phyloP scores from a whole-genome alignment of 1,140 invertebrate genomes.

The Phocides pigmalion region DNA sequence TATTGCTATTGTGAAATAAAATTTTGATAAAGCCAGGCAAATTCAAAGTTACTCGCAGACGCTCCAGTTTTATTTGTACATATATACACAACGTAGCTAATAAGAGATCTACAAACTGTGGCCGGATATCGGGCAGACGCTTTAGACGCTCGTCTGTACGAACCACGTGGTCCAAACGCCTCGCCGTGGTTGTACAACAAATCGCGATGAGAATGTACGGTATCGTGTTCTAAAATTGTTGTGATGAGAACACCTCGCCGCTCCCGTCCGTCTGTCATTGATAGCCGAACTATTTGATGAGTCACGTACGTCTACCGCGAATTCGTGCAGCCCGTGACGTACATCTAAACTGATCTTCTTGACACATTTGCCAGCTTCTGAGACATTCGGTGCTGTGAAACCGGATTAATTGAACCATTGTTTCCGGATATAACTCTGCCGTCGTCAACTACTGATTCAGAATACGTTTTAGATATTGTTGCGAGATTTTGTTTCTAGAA shows the following conservation, averaged over 20 bases:
- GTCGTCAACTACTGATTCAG: neutral
- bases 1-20: no score
- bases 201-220: conserved; percentile 11
- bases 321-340: conserved; percentile 24
- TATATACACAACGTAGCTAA: no score
- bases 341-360: conserved; percentile 10
- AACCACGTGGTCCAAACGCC: conserved; percentile 3
- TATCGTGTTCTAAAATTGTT: conserved; percentile 34
- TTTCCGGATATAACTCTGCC: conserved; percentile 10
- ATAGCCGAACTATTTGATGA: conserved; percentile 29
- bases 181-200: neutral
- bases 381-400: conserved; percentile 7
- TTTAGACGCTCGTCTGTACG: no score
- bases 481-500: neutral
- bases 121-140: no score
- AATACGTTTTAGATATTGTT: neutral
- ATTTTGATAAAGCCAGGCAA: no score
- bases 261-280: conserved; percentile 32
- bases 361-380: conserved; percentile 15
- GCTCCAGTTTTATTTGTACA: no score
- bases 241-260: conserved; percentile 21
- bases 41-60: no score
- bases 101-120: no score
- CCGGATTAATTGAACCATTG: conserved; percentile 2
- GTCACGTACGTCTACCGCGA: conserved; percentile 29